Conservation (phyloP, 2,113 vertebrate genomes). For the Brienomyrus brachyistius region DNA sequence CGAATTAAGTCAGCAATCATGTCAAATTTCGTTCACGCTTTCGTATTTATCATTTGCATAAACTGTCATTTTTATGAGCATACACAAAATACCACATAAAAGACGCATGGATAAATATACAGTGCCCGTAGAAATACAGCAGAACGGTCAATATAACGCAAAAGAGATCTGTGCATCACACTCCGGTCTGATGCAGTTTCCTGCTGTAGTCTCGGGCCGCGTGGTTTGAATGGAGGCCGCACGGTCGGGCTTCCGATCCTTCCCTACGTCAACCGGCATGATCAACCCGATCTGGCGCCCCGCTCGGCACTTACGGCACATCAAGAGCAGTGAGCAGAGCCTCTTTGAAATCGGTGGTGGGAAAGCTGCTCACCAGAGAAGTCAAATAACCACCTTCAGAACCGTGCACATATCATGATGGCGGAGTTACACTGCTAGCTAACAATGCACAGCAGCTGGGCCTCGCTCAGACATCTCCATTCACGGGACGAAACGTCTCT, state of each 20-base stretch:
- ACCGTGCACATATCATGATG: slow-evolving; percentile 30
- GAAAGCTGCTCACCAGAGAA: background rate
- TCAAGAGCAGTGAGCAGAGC: background rate
- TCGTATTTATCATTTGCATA: background rate
- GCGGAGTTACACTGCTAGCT: slow-evolving; percentile 30
- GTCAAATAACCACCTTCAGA: background rate
- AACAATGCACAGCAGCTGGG: slow-evolving; percentile 37
- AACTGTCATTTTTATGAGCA: background rate
- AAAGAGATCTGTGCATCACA: background rate
- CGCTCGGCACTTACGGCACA: slow-evolving; percentile 20
- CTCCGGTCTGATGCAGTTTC: slow-evolving; percentile 31
- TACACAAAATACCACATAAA: background rate
- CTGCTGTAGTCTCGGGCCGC: slow-evolving; percentile 32
- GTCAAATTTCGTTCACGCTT: background rate
- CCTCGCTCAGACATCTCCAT: background rate
- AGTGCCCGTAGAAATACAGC: background rate
- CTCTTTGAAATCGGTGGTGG: background rate
- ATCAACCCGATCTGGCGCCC: background rate
- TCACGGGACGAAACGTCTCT: background rate
- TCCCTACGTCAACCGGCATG: background rate
- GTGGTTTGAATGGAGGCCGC: slow-evolving; percentile 47
- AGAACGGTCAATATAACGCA: background rate
- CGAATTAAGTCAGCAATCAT: background rate
- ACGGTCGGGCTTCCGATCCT: slow-evolving; percentile 15
- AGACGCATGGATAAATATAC: background rate